Conservation (phyloP, 2,888 invertebrate species). For the Acanthosoma haemorrhoidale region DNA sequence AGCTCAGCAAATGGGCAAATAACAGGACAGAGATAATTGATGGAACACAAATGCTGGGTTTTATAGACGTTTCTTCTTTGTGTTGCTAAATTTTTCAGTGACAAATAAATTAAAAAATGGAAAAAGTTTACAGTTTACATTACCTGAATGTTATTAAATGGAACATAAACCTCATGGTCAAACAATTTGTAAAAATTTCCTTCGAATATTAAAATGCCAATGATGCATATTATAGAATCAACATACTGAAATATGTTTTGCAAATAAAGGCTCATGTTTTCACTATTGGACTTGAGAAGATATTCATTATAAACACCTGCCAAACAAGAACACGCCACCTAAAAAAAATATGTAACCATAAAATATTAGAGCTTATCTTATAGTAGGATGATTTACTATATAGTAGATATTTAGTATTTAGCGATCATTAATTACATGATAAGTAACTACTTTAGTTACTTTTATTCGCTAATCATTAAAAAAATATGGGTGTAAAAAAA, state of each 20-base stretch:
- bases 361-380: too few relatives aligned
- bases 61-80: too few relatives aligned
- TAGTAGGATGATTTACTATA: too few relatives aligned
- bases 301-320: slow-evolving; percentile 96
- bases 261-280: slow-evolving; percentile 79
- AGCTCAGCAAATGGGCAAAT: neutral
- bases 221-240: slow-evolving; percentile 88
- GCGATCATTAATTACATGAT: too few relatives aligned
- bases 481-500: neutral
- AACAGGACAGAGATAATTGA: neutral
- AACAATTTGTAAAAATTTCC: slow-evolving; percentile 21
- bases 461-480: too few relatives aligned
- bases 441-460: too few relatives aligned
- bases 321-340: slow-evolving; percentile 85
- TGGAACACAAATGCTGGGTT: neutral
- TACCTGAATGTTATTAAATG: slow-evolving; percentile 31
- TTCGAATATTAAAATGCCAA: slow-evolving; percentile 54
- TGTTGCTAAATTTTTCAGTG: too few relatives aligned
- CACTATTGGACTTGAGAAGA: slow-evolving; percentile 77
- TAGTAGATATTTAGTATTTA: too few relatives aligned
- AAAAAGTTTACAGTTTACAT: too few relatives aligned
- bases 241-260: slow-evolving; percentile 95
- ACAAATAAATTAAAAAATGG: too few relatives aligned
- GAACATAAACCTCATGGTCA: neutral
- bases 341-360: slow-evolving; percentile 57